Evolutionary conservation across 2,113 vertebrate genomes (phyloP).

Genomic region (Dipodomys merriami): DNA sequence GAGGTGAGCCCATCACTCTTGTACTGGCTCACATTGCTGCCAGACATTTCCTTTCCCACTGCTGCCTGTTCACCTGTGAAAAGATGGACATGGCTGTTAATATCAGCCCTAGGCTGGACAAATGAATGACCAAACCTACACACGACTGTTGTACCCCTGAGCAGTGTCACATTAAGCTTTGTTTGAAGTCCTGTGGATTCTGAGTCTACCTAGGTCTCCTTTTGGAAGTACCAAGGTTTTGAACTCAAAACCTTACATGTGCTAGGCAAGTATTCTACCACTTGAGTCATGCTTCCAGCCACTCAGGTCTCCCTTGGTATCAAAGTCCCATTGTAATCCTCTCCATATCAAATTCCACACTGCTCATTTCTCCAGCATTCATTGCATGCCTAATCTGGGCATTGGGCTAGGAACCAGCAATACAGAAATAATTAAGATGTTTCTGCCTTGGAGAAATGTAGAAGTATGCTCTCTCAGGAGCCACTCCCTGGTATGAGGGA

Average conservation of each 20-base stretch:
- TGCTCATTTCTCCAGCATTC: background rate
- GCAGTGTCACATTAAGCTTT: conserved; percentile 27
- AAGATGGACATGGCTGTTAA: background rate
- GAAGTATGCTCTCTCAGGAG: accelerated
- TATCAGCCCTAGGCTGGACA: background rate
- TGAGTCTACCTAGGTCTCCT: background rate
- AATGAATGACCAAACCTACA: background rate
- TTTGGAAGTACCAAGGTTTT: no score
- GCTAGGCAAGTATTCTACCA: no score
- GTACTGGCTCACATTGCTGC: background rate
- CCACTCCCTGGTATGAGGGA: background rate
- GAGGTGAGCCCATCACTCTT: background rate
- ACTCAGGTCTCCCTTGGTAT: background rate
- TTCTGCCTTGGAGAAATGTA: background rate
- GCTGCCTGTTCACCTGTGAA: background rate
- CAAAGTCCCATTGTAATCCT: background rate
- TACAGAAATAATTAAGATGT: background rate
- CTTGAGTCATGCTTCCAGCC: no score
- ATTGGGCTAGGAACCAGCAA: background rate
- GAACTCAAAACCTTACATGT: no score
- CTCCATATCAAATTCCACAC: background rate
- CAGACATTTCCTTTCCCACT: background rate
- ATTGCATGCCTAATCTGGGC: background rate
- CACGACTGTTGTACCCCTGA: background rate
- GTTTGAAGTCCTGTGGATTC: conserved; percentile 16